Evolutionary conservation across 2,113 vertebrate genomes (phyloP), one percentile per base, ranked within the genome.

Genomic region (Campylomormyrus tamandua): DNA sequence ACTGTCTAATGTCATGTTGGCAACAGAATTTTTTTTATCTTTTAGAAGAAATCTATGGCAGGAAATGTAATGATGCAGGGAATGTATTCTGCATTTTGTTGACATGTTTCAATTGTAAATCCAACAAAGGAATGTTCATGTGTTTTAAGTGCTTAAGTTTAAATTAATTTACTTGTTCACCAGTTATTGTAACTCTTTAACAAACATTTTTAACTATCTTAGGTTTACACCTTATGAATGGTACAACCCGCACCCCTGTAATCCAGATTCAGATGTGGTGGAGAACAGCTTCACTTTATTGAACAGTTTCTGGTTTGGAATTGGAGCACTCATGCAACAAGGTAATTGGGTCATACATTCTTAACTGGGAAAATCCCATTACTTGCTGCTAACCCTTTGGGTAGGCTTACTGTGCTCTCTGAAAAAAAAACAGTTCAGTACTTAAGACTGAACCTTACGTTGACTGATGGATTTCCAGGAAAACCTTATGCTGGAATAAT

Each of bases 291-390:
- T 99, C 95, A 99, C 98, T 93, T 96, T 99, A 87, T 98, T 99
- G 93, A 99, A 99, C 94, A 99, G 98, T 94, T 97, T 99, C 93
- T 99, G 98, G 98, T 99, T 99, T 96, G 98, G 98, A 94, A 97
- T 99, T 92, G 98, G 98, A 96, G 98, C 98, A 90, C 98, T 99
- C 95, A 98, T 99, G 98, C 98, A 99, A 96, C 98, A 99, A 98
- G 98, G 98, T 99, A 97, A 88, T 21, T 21, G 11, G 21, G 83
- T 84, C 42, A 84, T 46, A 48, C 35, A 80, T 42, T 80, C 74
- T n/a, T 84, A n/a, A 21, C 39, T 24, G 39, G 45, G 19, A 45
- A 84, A 45, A 84, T 84, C 83, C 39, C 83, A 84, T 84, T 84
- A n/a, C 83, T n/a, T 84, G 45, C 83, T 48, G 42, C 83, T 84